Base-by-base conservation (phyloP, 2,888 invertebrate genomes). In the Andrena trimmerana region DNA sequence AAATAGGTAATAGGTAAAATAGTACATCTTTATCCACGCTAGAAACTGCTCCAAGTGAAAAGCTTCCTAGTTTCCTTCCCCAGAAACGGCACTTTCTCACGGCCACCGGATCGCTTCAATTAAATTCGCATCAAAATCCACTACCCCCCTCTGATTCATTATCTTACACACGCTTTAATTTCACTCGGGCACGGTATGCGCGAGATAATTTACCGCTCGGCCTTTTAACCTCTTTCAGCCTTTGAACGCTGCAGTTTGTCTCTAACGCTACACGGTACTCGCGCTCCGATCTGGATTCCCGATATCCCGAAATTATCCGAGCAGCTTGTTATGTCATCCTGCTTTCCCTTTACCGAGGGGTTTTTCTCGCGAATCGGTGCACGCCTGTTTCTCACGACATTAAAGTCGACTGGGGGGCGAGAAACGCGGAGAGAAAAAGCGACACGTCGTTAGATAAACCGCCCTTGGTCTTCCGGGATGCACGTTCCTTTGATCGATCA, bases 381-480 rank as follows among this genome's bases (percentile, higher is more conserved):
- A 84, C 85, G 85, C 81, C 87, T 78, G 80, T 85, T 88, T 88
- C 90, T 89, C 90, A 90, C 83, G 90, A 84, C 88, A 87, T 81
- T 81, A 83, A 74, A 75, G 71, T 83, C 78, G 31, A 67, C 71
- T 69, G 62, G 63, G 66, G 42, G 71, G 72, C 67, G 24, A 68
- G 74, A 69, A 85, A 75, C 70, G 36, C 57, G 62, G 71, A 16
- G 71, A n/a, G 71, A 20, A 62, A 77, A 65, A 63, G 65, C 83
- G 78, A 81, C 74, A 87, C 79, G 85, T 83, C 81, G 81, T 87
- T 27, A 68, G 60, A 78, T 78, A 79, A 68, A 79, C 75, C 77
- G 73, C 10, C 73, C 65, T 42, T 50, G 67, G 24, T 48, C 50
- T 3, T 60, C 63, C 66, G 36, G 60, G 36, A 48, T 59, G 31